Base-by-base conservation (phyloP, 1,140 invertebrate species). In the Marisa cornuarietis region DNA sequence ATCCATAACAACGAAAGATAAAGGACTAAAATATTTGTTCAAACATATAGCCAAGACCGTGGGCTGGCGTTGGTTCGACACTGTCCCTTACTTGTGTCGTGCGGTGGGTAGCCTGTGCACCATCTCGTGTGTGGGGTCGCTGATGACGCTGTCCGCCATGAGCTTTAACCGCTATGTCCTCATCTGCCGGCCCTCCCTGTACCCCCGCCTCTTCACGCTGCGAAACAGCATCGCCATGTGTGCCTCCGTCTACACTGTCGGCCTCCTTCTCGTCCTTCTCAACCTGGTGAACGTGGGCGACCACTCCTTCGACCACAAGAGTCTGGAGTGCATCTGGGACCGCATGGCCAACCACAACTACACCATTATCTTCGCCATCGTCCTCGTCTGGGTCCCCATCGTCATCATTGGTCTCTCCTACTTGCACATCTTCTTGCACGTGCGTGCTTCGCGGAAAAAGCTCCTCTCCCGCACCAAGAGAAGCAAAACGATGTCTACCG, bases 131-230 rank as follows among this genome's bases (percentile, higher is more conserved):
- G 80, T 83, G 24, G 78, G 74, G 20, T 87, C 86, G 24, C 79
- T 87, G 8, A 83, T 84, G 79, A 86, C 76, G 31, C 83, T 87
- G 78, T 81, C 81, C 42, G 80, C 81, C 54, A 82, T 88, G 58
- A 81, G 78, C 66, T 63, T 83, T 54, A 87, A 87, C 78, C 72
- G 86, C 49, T 87, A 85, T 79, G 69, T 87, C 31, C 81, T 84
- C 51, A 87, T 87, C 61, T 82, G 80, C 71, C 74, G 84, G 42
- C 73, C 71, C 66, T 42, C 22, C 24, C 51, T 71, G 61, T 87
- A 87, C 79, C 73, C 63, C 31, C 80, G 66, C 75, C 52, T 85
- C 20, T 87, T 85, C 80, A 87, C 81, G 0, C 51, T 71, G 22
- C 66, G 71, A 42, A 78, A 79, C 71, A 81, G 75, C 77, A 14